phyloP scores from a whole-genome alignment of 2,113 vertebrate species.

The Agelaius tricolor region DNA sequence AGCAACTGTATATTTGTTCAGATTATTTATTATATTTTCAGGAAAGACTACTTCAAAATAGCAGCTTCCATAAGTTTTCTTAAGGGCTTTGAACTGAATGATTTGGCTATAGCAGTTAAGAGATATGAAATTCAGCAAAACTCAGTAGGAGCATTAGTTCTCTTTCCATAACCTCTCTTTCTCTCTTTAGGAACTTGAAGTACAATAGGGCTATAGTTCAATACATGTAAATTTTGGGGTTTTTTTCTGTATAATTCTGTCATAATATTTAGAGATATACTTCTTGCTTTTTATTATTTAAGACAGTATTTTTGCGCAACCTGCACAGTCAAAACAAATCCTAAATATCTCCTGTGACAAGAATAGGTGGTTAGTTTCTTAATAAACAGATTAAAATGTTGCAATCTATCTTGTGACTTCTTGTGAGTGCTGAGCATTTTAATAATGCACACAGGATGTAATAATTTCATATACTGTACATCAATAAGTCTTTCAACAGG shows the following conservation, averaged over 20 bases:
- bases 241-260: background rate
- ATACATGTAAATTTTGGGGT: background rate
- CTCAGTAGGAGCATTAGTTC: accelerated
- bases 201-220: background rate
- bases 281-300: background rate
- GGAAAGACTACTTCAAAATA: background rate
- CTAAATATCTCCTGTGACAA: background rate
- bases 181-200: background rate
- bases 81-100: background rate
- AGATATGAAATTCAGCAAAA: background rate
- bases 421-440: background rate
- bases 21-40: background rate
- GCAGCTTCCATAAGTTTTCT: background rate
- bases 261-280: background rate
- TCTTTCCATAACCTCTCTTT: background rate
- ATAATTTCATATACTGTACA: background rate
- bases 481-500: slow-evolving; percentile 48
- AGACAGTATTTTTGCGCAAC: background rate
- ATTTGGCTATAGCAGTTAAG: background rate
- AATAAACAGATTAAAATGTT: background rate
- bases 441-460: background rate
- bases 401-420: background rate
- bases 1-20: background rate
- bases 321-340: background rate
- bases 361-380: background rate